Evolutionary conservation across 2,797 vertebrate species (phyloP), one percentile per base, ranked within the genome.

Genomic region (Typhlichthys subterraneus): DNA sequence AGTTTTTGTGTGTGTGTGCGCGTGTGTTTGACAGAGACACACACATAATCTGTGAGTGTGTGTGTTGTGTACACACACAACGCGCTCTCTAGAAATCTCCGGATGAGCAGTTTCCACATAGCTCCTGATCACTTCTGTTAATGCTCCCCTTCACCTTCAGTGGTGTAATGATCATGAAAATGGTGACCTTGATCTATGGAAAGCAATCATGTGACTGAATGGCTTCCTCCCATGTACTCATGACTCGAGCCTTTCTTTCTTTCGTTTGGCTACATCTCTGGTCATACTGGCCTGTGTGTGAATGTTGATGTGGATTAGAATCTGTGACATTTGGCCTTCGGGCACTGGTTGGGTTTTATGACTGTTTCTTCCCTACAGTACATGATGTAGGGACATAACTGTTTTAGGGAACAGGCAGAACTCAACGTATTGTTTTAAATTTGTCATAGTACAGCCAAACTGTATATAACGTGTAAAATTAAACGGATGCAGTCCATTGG

Each of bases 101-200:
- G 89, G 87, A 85, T 89, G 87, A 91, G 84, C 88, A 82, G 81
- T 85, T 88, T 79, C 83, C 88, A 86, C 90, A 88, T 85, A 85
- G 88, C 89, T 88, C 79, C 88, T 88, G 90, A 90, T 90, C 89
- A 88, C 89, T 90, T 88, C 89, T 83, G 86, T 91, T 90, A 91
- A 91, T 86, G 89, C 90, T 87, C 83, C 88, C 86, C 87, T 87
- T 91, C 90, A 90, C 87, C 90, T 88, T 91, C 91, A 88, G 79
- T 86, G 89, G 80, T 85, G 88, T 91, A 91, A 90, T 90, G 88
- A 91, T 91, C 89, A 89, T 89, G 89, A 89, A 91, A 91, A 91
- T 87, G 89, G 87, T 91, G 89, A 91, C 91, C 90, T 92, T 92
- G 90, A 91, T 91, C 90, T 90, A 90, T 89, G 84, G 87, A 83